These are phyloP conservation scores for Dasyprocta punctata DNA, from an alignment of 2,113 vertebrate species.

Conservation along the genomic window DNA sequence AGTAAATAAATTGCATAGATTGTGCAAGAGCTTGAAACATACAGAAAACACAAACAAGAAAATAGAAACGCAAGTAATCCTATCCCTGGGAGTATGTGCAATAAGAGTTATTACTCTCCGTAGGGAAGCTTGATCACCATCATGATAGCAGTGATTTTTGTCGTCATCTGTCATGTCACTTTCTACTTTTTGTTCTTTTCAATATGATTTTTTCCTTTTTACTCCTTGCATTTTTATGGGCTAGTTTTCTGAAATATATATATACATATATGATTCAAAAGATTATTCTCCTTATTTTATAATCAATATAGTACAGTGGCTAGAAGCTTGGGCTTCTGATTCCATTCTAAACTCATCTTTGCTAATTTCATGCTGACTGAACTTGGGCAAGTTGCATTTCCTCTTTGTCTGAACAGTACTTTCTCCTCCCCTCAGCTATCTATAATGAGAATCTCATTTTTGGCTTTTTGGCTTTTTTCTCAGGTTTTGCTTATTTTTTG, in stretches of 20 bases:
- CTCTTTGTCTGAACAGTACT: not conserved
- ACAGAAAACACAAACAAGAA: not conserved
- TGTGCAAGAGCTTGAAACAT: slow-evolving; percentile 1
- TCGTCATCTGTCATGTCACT: not conserved
- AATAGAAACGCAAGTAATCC: not conserved
- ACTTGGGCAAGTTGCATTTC: not conserved
- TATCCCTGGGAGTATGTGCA: not conserved
- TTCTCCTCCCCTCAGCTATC: not conserved
- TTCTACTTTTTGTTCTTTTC: not conserved
- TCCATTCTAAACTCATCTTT: not conserved
- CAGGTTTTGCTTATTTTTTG: not conserved
- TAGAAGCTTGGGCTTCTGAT: not conserved
- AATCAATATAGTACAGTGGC: not conserved
- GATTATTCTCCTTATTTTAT: not conserved
- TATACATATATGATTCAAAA: not conserved
- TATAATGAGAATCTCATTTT: not conserved
- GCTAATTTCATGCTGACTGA: not conserved
- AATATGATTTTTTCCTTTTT: not conserved
- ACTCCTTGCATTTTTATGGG: not conserved
- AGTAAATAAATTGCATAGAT: not conserved
- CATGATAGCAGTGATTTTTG: not conserved
- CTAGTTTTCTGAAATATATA: not conserved
- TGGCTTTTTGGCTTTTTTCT: not conserved
- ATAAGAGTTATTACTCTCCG: not conserved
- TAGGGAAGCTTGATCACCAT: not conserved